These are phyloP conservation scores for Beroe ovata DNA, from an alignment of 37 sponge, comb jelly and placozoan species.

Conservation along the genomic window DNA sequence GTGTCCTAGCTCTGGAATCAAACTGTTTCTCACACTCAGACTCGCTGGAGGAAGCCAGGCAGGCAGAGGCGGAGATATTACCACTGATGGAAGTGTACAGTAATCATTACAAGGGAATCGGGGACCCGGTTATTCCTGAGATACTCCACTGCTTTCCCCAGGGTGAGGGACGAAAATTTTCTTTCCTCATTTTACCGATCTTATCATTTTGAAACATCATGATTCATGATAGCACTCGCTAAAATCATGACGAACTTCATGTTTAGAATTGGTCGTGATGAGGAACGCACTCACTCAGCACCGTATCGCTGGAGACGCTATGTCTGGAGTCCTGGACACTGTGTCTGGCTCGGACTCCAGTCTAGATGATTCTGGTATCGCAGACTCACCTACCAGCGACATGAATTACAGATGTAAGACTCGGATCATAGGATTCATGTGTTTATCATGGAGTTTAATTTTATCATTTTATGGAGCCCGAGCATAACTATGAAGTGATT, in stretches of 20 bases:
- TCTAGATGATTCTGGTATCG: conserved; percentile 22
- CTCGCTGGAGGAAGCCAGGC: neutral
- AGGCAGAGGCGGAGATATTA: conserved; percentile 22
- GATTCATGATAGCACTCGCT: no score
- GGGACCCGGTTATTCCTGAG: conserved; percentile 26
- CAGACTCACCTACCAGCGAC: conserved; percentile 39
- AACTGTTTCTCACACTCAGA: conserved; percentile 5
- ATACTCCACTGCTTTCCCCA: neutral
- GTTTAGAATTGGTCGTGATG: neutral
- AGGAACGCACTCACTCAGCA: neutral
- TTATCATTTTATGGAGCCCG: no score
- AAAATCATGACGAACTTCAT: neutral
- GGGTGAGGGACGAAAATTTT: neutral
- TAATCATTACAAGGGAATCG: neutral
- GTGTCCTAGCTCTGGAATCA: conserved; percentile 19
- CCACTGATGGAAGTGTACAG: conserved; percentile 48
- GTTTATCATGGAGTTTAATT: no score
- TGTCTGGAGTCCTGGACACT: neutral
- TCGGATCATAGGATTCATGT: no score
- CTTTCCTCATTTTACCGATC: no score
- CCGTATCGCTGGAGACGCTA: neutral
- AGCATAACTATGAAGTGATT: no score
- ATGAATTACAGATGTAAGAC: neutral
- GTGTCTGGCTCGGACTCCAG: conserved; percentile 24
- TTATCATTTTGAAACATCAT: no score